Evolutionary conservation across 1,140 invertebrate species (phyloP).

Genomic region (Mizuhopecten yessoensis): DNA sequence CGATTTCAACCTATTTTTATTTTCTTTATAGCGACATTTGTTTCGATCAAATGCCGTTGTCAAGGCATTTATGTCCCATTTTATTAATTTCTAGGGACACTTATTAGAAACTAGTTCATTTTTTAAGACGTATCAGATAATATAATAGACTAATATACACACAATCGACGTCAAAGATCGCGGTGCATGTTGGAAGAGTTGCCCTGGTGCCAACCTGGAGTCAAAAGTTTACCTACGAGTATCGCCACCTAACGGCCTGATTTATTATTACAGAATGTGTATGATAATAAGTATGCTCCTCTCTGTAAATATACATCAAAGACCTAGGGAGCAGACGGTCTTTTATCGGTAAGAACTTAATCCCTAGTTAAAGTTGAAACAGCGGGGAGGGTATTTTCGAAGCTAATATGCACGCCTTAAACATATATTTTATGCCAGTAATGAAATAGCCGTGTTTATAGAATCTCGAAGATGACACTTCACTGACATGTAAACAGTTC

Average conservation of each 20-base stretch:
- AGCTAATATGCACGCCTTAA: background rate
- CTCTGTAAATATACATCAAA: constrained; percentile 8
- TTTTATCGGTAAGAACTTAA: background rate
- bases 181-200: too few species aligned
- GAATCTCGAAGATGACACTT: background rate
- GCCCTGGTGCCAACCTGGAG: too few species aligned
- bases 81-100: too few species aligned
- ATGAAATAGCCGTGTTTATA: background rate
- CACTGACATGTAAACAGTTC: background rate
- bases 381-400: background rate
- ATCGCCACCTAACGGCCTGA: background rate
- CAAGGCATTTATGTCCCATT: too few species aligned
- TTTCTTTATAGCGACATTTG: too few species aligned
- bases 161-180: too few species aligned
- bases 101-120: too few species aligned
- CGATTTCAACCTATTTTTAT: too few species aligned
- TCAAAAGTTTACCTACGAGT: background rate
- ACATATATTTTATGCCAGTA: background rate
- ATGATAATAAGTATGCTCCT: background rate
- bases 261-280: background rate
- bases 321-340: background rate
- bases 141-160: too few species aligned
- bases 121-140: too few species aligned
- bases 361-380: background rate
- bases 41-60: too few species aligned